Conservation (phyloP, 2,797 vertebrate species). For the Phoebastria nigripes region DNA sequence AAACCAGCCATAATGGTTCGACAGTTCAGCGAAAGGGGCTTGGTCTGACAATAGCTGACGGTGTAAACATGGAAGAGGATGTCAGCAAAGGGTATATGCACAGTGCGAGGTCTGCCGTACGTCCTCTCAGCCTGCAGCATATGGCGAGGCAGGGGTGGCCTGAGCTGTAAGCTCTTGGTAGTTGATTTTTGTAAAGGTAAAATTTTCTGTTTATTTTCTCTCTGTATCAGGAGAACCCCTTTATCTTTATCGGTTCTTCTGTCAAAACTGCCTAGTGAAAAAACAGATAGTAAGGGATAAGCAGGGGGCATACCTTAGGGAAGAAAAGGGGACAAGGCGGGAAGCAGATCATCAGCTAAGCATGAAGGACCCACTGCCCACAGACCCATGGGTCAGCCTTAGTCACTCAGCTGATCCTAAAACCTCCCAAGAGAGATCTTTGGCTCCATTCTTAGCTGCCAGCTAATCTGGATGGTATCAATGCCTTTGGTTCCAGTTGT, state of each 20-base stretch:
- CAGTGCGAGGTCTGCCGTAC: rapidly evolving
- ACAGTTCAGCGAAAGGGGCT: background rate
- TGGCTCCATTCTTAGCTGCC: background rate
- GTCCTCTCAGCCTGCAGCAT: background rate
- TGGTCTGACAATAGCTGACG: background rate
- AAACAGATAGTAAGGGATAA: background rate
- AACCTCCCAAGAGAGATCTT: background rate
- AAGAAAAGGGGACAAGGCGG: background rate
- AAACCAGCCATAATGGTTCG: background rate
- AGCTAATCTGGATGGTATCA: background rate
- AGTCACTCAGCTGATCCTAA: background rate
- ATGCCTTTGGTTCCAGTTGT: background rate
- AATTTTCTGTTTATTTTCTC: background rate
- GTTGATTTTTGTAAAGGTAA: background rate
- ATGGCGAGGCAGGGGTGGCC: background rate
- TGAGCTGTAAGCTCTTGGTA: background rate
- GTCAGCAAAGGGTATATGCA: background rate
- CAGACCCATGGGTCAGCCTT: background rate
- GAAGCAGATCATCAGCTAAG: background rate
- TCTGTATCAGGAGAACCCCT: background rate
- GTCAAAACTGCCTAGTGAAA: background rate
- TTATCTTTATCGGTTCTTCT: background rate
- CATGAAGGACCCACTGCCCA: background rate
- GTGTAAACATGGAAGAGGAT: background rate
- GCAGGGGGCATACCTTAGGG: background rate